Evolutionary conservation across 2,113 vertebrate genomes (phyloP).

Genomic region (Lota lota): DNA sequence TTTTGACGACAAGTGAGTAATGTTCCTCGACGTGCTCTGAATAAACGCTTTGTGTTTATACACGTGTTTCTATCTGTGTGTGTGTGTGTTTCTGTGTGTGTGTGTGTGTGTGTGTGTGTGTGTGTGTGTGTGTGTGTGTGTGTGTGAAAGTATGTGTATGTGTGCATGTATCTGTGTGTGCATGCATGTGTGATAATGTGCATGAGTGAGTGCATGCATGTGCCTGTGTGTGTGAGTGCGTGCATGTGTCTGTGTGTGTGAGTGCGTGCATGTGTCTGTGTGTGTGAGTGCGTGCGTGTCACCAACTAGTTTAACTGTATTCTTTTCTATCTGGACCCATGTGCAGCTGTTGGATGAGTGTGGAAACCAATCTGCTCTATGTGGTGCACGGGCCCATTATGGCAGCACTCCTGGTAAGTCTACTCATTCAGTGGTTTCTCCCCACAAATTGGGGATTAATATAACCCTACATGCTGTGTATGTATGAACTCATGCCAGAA

Average conservation of each 20-base stretch:
- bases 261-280: neutral
- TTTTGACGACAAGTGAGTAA: slow-evolving; percentile 96
- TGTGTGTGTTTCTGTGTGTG: slow-evolving; percentile 2
- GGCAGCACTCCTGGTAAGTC: slow-evolving; percentile 91
- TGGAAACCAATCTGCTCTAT: slow-evolving; percentile 92
- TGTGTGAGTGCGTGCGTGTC: slow-evolving; percentile 1
- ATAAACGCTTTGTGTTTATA: slow-evolving; percentile 49
- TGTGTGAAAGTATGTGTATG: slow-evolving; percentile 29
- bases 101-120: slow-evolving; percentile 4
- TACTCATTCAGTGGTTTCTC: neutral
- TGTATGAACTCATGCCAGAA: no score
- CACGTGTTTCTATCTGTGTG: slow-evolving; percentile 33
- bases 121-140: slow-evolving; percentile 11
- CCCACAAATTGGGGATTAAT: neutral
- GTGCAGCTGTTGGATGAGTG: slow-evolving; percentile 95
- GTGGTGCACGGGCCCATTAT: slow-evolving; percentile 94
- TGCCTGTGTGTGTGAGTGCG: slow-evolving; percentile 5
- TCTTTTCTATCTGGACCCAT: slow-evolving; percentile 34
- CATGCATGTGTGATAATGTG: slow-evolving; percentile 28
- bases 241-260: neutral
- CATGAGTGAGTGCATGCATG: neutral
- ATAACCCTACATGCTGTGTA: no score
- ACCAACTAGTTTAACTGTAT: slow-evolving; percentile 31
- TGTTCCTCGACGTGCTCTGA: slow-evolving; percentile 42
- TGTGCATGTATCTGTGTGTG: no score